Conservation (phyloP, 2,113 vertebrate species). For the Xiphophorus couchianus region DNA sequence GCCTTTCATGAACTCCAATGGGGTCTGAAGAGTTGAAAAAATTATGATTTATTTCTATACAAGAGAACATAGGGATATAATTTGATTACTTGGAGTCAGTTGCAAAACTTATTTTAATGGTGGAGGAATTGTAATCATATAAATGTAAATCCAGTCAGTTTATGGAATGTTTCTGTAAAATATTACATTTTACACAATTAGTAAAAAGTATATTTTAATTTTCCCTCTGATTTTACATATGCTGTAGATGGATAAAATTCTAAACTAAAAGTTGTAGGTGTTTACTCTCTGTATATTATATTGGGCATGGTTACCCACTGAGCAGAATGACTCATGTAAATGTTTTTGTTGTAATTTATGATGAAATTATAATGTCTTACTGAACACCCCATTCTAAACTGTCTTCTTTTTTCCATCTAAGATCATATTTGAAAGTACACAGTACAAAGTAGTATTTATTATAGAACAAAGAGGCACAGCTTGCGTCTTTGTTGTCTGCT, state of each 20-base stretch:
- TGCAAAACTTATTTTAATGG: constrained; percentile 38
- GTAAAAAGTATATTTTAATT: constrained; percentile 9
- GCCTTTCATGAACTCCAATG: constrained; percentile 20
- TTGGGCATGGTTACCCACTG: constrained; percentile 57
- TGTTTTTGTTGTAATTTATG: constrained; percentile 75
- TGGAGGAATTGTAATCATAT: constrained; percentile 47
- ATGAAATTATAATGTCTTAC: constrained; percentile 60
- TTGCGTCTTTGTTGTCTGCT: not conserved
- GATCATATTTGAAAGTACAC: not conserved
- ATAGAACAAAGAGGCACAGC: not conserved
- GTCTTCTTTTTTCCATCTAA: constrained; percentile 16
- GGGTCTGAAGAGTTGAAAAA: constrained; percentile 46
- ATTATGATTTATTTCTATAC: constrained; percentile 59
- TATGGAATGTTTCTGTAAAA: constrained; percentile 24
- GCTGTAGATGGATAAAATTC: constrained; percentile 21
- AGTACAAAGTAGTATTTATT: constrained; percentile 1
- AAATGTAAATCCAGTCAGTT: constrained; percentile 15
- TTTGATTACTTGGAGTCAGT: constrained; percentile 37
- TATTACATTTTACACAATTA: constrained; percentile 24
- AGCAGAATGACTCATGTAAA: constrained; percentile 65
- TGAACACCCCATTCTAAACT: constrained; percentile 29
- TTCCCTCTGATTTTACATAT: constrained; percentile 31
- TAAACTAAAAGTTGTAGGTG: constrained; percentile 50
- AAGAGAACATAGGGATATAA: constrained; percentile 42
- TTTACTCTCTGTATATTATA: constrained; percentile 49